Base-by-base conservation (phyloP, 2,113 vertebrate species). In the Corydoras maculifer region DNA sequence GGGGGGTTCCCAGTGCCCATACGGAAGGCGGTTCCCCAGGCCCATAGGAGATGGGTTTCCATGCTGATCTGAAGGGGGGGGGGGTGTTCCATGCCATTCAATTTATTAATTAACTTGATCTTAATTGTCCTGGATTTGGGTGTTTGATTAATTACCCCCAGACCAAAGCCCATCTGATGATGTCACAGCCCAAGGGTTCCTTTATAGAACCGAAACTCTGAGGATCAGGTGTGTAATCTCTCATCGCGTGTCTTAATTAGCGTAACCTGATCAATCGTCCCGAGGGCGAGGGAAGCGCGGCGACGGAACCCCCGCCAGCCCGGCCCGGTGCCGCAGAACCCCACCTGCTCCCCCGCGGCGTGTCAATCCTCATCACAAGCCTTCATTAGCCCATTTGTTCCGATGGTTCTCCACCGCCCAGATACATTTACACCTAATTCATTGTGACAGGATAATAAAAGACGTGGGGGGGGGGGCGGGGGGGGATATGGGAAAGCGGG, bases 361-460 rank as follows among this genome's bases (percentile, higher is more conserved):
- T 73, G 81, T 84, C 84, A 77, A 72, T 85, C 78, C 76, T 76
- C 72, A 78, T 88, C 84, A 86, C 58, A 72, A 8, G 68, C 55
- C 77, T 53, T 70, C 58, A 65, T 61, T 73, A 75, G 71, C 54
- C 81, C 79, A 87, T 83, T 75, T 32, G 69, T 84, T 62, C 68
- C 58, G 81, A 86, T 73, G 66, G 75, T 77, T 68, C 63, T 49
- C 74, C 75, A 73, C 68, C 79, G 84, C 77, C 69, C 72, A 85
- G 84, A 87, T 73, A 80, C 84, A 84, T 74, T 75, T 65, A 75
- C 75, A 72, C 68, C 60, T 79, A 83, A 87, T 88, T 69, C 71
- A 79, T 85, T 84, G 78, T 87, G 86, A 85, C 86, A 85, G 80
- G 80, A 84, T 86, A 83, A 90, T 88, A 86, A 87, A 87, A 83